Percentiles rank a stretch among this genome's conserved stretches.
phyloP scores from a whole-genome alignment of 2,797 vertebrate genomes.

The Cyclura pinguis region DNA sequence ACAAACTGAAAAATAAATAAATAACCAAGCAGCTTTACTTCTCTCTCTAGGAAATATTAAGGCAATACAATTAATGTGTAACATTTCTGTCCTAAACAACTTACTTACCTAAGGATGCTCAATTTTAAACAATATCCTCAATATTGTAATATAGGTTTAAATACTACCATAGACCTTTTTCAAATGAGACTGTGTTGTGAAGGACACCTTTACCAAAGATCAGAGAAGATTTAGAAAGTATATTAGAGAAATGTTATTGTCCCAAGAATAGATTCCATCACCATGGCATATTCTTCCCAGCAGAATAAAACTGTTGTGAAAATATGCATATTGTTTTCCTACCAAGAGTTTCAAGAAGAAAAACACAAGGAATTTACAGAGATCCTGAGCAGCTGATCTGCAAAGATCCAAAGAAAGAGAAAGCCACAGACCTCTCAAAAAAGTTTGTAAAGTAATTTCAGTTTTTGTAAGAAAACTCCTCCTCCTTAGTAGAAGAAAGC shows the following conservation, averaged over 20 bases:
- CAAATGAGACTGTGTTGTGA: background rate
- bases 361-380: background rate
- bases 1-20: background rate
- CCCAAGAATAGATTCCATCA: constrained; percentile 21
- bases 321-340: constrained; percentile 32
- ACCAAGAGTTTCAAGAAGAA: constrained; percentile 26
- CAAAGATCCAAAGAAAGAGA: constrained; percentile 23
- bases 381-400: constrained; percentile 2
- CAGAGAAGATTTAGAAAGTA: constrained; percentile 20
- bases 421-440: constrained; percentile 31
- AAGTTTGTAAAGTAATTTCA: constrained; percentile 21
- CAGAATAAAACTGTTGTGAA: constrained; percentile 18
- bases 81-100: too few relatives aligned
- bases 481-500: background rate
- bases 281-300: constrained; percentile 5
- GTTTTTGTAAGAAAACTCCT: background rate
- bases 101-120: background rate
- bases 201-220: background rate
- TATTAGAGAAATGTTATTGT: constrained; percentile 4
- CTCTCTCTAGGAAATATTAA: background rate
- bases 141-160: background rate
- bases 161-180: constrained; percentile 8
- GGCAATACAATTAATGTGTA: background rate
- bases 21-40: background rate
- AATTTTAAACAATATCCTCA: background rate